Evolutionary conservation across 1,140 invertebrate species (phyloP).

Genomic region (Zaprionus tsacasi): DNA sequence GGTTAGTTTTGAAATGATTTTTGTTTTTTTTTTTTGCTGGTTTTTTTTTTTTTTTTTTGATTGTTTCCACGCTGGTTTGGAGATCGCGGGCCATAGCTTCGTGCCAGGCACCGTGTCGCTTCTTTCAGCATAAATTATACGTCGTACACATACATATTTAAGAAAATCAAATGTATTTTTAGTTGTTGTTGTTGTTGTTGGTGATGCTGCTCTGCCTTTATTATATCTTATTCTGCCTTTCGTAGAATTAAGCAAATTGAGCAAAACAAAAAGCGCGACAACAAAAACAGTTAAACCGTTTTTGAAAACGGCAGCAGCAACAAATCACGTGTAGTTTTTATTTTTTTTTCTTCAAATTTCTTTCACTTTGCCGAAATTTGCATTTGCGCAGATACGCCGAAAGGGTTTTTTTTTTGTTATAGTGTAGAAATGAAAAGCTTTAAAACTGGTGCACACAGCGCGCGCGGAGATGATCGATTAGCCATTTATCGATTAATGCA

Average conservation of each 20-base stretch:
- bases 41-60: constrained; percentile 33
- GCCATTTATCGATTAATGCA: constrained; percentile 63
- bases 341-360: constrained; percentile 38
- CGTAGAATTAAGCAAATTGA: constrained; percentile 68
- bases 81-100: constrained; percentile 56
- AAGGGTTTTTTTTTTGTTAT: constrained; percentile 6
- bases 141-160: constrained; percentile 59
- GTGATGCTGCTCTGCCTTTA: neutral
- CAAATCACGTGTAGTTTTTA: constrained; percentile 34
- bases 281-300: constrained; percentile 43
- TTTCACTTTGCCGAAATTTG: constrained; percentile 52
- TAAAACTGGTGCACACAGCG: constrained; percentile 55
- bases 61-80: constrained; percentile 71
- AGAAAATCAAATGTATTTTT: constrained; percentile 70
- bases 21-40: constrained; percentile 13
- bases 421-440: constrained; percentile 35
- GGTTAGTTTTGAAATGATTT: constrained; percentile 64
- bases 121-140: constrained; percentile 79
- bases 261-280: constrained; percentile 42
- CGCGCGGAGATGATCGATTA: constrained; percentile 61
- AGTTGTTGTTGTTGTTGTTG: constrained; percentile 30
- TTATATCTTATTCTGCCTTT: constrained; percentile 29
- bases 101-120: constrained; percentile 74
- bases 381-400: constrained; percentile 3
- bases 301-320: constrained; percentile 50